phyloP scores from a whole-genome alignment of 2,797 vertebrate species.

The Sebastes itinus region DNA sequence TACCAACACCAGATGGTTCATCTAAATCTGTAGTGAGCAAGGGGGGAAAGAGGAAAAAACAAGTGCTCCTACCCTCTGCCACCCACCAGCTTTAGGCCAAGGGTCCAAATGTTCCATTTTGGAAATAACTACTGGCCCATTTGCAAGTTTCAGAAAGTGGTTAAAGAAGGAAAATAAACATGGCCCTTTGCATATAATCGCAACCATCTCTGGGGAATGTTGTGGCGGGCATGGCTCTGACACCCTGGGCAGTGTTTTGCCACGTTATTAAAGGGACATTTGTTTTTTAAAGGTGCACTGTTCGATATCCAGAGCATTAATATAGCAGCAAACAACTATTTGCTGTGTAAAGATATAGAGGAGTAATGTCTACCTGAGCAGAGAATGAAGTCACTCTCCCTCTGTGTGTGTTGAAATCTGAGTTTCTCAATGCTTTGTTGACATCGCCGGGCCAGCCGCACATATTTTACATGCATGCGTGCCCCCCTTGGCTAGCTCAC shows the following conservation, averaged over 20 bases:
- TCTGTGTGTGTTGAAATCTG: too few species aligned
- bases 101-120: conserved; percentile 65
- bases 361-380: too few species aligned
- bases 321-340: neutral
- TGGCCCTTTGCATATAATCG: neutral
- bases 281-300: neutral
- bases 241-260: neutral
- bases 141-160: conserved; percentile 25
- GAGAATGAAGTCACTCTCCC: too few species aligned
- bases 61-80: conserved; percentile 42
- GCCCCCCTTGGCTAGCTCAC: too few species aligned
- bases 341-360: too few species aligned
- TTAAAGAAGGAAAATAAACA: neutral
- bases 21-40: conserved; percentile 65
- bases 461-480: too few species aligned
- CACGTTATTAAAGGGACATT: neutral
- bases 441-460: too few species aligned
- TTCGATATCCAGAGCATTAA: neutral
- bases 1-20: conserved; percentile 76
- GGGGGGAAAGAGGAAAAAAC: conserved; percentile 38
- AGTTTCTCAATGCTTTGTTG: too few species aligned
- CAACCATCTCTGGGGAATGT: neutral
- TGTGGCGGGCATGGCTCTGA: neutral
- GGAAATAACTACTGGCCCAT: conserved; percentile 34
- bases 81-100: conserved; percentile 49